Conservation (phyloP, 2,888 invertebrate genomes). For the Pantelozetes paolii region DNA sequence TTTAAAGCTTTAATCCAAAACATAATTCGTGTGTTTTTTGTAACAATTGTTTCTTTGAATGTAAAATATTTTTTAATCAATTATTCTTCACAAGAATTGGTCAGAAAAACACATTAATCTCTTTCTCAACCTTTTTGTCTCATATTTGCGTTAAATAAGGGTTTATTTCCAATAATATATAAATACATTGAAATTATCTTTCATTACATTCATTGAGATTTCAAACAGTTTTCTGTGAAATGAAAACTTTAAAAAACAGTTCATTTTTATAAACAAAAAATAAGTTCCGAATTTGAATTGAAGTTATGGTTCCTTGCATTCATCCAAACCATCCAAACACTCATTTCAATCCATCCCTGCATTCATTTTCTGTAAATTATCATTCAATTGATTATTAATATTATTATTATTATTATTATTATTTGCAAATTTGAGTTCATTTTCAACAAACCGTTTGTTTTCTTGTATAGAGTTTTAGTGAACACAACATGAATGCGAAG, state of each 20-base stretch:
- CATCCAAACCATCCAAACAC: neutral
- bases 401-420: slow-evolving; percentile 1
- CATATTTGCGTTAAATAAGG: neutral
- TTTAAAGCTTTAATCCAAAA: slow-evolving; percentile 25
- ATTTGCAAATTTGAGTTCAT: neutral
- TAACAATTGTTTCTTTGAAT: neutral
- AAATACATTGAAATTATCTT: neutral
- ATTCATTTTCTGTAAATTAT: neutral
- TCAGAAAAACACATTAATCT: slow-evolving; percentile 14
- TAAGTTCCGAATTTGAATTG: slow-evolving; percentile 21
- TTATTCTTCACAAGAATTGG: neutral
- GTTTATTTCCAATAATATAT: neutral
- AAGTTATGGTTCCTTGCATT: slow-evolving; percentile 26
- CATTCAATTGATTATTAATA: neutral
- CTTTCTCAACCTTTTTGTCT: neutral
- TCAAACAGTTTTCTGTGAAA: slow-evolving; percentile 10
- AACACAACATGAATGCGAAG: neutral
- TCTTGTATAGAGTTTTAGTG: neutral
- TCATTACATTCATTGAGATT: neutral
- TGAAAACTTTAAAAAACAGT: slow-evolving; percentile 33
- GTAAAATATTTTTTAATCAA: slow-evolving; percentile 16
- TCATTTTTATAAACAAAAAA: neutral
- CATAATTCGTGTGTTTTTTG: slow-evolving; percentile 29
- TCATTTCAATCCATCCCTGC: neutral
- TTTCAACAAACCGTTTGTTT: slow-evolving; percentile 1